Evolutionary conservation across 2,797 vertebrate species (phyloP).

Genomic region (Lagorchestes hirsutus): DNA sequence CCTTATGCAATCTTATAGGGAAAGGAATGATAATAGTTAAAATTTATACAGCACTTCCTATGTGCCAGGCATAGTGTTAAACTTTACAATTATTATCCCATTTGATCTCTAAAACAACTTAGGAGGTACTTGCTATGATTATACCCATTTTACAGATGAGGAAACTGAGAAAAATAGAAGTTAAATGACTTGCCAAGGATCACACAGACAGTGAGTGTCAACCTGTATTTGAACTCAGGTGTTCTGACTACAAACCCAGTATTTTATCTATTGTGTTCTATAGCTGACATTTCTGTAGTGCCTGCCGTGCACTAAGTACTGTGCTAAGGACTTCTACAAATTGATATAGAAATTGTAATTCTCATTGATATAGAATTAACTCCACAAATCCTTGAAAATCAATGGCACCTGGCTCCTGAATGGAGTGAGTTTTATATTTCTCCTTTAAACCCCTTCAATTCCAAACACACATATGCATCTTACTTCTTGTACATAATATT

Average conservation of each 20-base stretch:
- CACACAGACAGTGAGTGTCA: background rate
- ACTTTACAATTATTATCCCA: background rate
- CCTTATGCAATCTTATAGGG: background rate
- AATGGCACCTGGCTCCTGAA: constrained; percentile 44
- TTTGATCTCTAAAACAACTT: background rate
- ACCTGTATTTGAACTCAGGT: background rate
- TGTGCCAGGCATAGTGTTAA: background rate
- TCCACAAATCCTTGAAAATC: constrained; percentile 59
- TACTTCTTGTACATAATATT: constrained; percentile 64
- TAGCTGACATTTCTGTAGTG: background rate
- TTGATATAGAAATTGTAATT: background rate
- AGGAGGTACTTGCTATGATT: background rate
- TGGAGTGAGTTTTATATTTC: constrained; percentile 33
- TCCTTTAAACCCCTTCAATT: constrained; percentile 59
- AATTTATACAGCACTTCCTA: background rate
- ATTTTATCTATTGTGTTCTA: background rate
- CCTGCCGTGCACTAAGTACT: background rate
- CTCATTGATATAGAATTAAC: constrained; percentile 59
- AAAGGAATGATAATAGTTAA: background rate
- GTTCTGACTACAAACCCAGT: background rate
- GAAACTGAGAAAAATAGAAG: background rate
- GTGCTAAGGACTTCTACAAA: background rate
- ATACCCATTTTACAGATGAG: background rate
- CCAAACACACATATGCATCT: constrained; percentile 46
- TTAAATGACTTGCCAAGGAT: background rate